Evolutionary conservation across 2,113 vertebrate genomes (phyloP).

Genomic region (Paralichthys olivaceus): DNA sequence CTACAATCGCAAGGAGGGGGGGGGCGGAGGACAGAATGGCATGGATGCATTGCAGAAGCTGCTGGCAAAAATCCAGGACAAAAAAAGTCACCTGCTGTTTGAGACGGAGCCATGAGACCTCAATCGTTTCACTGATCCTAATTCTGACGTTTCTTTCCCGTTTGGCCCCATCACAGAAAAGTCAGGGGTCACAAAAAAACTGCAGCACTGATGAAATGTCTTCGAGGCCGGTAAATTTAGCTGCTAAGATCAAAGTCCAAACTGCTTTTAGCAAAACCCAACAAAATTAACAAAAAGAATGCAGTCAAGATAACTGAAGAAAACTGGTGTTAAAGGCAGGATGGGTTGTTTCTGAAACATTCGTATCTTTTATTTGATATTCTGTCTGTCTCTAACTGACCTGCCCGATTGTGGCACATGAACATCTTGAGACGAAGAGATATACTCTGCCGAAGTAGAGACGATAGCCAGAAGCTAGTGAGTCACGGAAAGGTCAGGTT

Average conservation of each 20-base stretch:
- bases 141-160: background rate
- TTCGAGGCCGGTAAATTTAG: background rate
- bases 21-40: background rate
- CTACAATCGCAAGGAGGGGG: constrained; percentile 38
- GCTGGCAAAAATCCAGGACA: background rate
- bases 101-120: background rate
- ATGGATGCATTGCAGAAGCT: background rate
- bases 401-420: too few species aligned
- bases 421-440: too few species aligned
- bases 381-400: too few species aligned
- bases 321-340: too few species aligned
- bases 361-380: too few species aligned
- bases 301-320: too few species aligned
- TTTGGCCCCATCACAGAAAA: constrained; percentile 3
- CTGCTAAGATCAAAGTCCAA: background rate
- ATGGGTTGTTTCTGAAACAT: too few species aligned
- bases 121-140: background rate
- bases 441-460: too few species aligned
- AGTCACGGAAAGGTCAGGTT: too few species aligned
- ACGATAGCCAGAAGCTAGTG: too few species aligned
- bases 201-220: background rate
- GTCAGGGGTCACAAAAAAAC: background rate
- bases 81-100: constrained; percentile 9
- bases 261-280: background rate
- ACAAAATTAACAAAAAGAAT: background rate